Percentiles rank a stretch among this genome's conserved stretches.
Evolutionary conservation across 2,113 vertebrate species (phyloP).

Genomic region (Theropithecus gelada): DNA sequence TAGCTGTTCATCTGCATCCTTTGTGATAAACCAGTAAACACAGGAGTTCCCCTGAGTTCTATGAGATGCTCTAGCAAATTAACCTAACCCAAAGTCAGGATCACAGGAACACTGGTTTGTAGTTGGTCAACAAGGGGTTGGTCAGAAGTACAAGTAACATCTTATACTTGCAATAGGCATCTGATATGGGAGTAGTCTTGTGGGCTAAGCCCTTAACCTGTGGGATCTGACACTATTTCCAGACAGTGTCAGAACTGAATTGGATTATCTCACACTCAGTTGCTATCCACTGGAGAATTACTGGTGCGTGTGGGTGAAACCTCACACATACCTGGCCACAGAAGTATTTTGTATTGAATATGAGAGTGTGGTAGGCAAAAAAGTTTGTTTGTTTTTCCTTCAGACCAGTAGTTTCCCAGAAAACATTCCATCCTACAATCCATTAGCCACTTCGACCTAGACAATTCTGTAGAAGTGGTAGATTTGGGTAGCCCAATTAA

Average conservation of each 20-base stretch:
- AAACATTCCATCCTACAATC: neutral
- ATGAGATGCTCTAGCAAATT: neutral
- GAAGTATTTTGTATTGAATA: neutral
- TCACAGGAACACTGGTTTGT: neutral
- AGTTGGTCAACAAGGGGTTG: neutral
- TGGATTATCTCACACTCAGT: neutral
- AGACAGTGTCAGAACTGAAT: neutral
- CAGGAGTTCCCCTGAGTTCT: neutral
- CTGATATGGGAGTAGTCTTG: neutral
- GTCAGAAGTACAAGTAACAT: neutral
- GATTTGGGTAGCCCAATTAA: neutral
- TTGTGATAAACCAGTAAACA: neutral
- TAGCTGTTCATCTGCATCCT: neutral
- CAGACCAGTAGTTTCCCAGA: neutral
- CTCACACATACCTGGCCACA: neutral
- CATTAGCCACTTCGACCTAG: neutral
- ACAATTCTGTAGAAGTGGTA: neutral
- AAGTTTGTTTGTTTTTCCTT: neutral
- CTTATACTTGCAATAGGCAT: neutral
- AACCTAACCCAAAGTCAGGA: neutral
- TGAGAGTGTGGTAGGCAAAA: neutral
- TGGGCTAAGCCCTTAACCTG: no score
- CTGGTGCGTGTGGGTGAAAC: neutral
- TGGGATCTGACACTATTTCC: neutral
- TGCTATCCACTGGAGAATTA: neutral